Evolutionary conservation across 2,113 vertebrate species (phyloP).

Genomic region (Telmatochromis sp.): DNA sequence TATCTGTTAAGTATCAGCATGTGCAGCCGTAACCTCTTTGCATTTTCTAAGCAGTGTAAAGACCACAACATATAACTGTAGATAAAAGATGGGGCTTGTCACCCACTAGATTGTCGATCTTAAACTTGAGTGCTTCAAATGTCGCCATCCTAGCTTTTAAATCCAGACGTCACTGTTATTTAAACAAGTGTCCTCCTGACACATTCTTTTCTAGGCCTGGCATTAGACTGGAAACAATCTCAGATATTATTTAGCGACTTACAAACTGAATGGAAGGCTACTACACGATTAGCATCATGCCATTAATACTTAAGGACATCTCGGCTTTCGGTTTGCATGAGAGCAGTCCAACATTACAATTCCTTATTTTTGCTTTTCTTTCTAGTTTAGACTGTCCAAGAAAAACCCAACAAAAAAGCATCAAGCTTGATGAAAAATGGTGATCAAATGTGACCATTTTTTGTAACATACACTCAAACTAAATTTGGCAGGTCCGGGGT

Average conservation of each 20-base stretch:
- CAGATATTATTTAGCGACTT: rapidly evolving
- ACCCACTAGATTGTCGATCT: neutral
- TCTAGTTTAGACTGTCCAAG: neutral
- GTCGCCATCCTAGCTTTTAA: neutral
- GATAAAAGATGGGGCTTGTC: neutral
- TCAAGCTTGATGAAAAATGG: neutral
- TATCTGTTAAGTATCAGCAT: neutral
- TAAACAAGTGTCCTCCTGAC: neutral
- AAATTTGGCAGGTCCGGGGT: neutral
- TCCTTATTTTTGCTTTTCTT: neutral
- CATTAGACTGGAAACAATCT: neutral
- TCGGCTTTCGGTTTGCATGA: neutral
- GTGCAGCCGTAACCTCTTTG: neutral
- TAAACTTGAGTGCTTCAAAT: neutral
- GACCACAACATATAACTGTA: neutral
- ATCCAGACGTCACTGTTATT: neutral
- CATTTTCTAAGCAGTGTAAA: neutral
- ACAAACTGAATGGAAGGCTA: neutral
- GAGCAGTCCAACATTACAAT: neutral
- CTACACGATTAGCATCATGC: neutral
- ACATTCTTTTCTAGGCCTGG: neutral
- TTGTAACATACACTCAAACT: neutral
- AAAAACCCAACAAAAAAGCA: neutral
- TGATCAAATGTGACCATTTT: neutral
- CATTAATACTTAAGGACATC: neutral